Conservation (phyloP, 2,113 vertebrate species). For the Crotalus helleri region DNA sequence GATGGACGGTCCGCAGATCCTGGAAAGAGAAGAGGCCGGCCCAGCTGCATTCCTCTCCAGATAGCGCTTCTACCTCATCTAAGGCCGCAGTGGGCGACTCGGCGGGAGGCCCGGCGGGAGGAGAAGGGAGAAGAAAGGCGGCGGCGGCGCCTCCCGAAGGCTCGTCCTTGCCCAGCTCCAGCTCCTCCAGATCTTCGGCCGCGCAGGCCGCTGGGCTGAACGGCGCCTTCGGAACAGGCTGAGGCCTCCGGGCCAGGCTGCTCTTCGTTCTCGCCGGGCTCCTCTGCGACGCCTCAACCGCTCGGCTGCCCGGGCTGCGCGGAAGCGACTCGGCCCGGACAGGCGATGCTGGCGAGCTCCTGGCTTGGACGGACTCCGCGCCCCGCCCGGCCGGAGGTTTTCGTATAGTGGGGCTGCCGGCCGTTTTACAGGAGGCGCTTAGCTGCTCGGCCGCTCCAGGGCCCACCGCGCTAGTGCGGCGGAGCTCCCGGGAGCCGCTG, state of each 20-base stretch:
- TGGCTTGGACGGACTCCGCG: constrained; percentile 49
- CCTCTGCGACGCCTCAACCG: constrained; percentile 35
- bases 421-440: not conserved
- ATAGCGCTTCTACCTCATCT: not conserved
- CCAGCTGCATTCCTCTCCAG: constrained; percentile 90
- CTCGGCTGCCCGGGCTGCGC: constrained; percentile 46
- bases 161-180: constrained; percentile 72
- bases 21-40: constrained; percentile 95
- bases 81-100: constrained; percentile 26
- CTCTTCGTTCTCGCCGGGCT: constrained; percentile 49
- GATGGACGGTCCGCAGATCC: constrained; percentile 85
- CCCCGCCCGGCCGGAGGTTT: constrained; percentile 51
- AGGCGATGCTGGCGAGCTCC: constrained; percentile 24
- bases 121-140: constrained; percentile 35
- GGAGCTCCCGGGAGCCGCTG: constrained; percentile 74
- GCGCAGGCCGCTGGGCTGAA: constrained; percentile 32
- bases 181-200: constrained; percentile 72
- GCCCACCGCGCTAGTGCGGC: constrained; percentile 19
- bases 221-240: not conserved
- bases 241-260: constrained; percentile 38
- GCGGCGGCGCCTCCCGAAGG: constrained; percentile 30
- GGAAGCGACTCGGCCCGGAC: constrained; percentile 21
- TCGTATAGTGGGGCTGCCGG: constrained; percentile 35
- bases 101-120: constrained; percentile 37
- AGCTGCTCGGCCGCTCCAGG: constrained; percentile 3